Conservation (phyloP, 2,797 vertebrate species). For the Mus minutoides region DNA sequence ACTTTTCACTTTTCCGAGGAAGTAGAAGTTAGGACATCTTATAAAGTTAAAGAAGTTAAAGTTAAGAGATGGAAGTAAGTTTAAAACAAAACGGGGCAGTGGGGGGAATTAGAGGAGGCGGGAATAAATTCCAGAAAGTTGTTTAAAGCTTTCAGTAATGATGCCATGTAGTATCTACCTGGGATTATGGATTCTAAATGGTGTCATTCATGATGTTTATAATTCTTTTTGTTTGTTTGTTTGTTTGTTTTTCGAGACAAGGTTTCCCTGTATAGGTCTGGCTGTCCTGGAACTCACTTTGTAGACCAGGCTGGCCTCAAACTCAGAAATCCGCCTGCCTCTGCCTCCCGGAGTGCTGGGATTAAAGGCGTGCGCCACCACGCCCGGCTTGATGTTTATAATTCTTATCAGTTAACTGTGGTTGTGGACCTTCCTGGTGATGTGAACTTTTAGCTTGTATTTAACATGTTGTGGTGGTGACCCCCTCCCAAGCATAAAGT, state of each 20-base stretch:
- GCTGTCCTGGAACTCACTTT: no score
- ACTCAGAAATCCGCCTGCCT: no score
- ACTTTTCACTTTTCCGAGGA: conserved; percentile 16
- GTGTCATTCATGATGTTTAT: neutral
- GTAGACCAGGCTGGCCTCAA: no score
- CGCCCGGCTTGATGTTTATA: conserved; percentile 23
- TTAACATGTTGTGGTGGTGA: neutral
- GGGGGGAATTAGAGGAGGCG: conserved; percentile 1
- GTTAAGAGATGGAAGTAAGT: neutral
- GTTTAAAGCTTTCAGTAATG: conserved; percentile 31
- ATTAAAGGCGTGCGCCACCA: no score
- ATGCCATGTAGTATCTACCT: neutral
- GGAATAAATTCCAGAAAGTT: conserved; percentile 60
- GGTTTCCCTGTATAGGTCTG: no score
- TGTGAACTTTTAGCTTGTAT: neutral
- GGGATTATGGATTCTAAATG: conserved; percentile 19
- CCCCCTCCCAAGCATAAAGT: neutral
- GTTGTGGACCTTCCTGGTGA: neutral
- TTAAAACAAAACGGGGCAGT: neutral
- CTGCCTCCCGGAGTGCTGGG: no score
- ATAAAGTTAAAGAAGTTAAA: neutral
- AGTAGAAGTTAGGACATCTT: conserved; percentile 22
- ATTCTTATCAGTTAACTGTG: neutral
- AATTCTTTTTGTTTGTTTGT: no score
- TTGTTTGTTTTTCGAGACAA: no score